A percentile compares a stretch with the other conserved stretches of the same genome.
Conservation (phyloP, 1,140 invertebrate species). For the Notospermus geniculatus region DNA sequence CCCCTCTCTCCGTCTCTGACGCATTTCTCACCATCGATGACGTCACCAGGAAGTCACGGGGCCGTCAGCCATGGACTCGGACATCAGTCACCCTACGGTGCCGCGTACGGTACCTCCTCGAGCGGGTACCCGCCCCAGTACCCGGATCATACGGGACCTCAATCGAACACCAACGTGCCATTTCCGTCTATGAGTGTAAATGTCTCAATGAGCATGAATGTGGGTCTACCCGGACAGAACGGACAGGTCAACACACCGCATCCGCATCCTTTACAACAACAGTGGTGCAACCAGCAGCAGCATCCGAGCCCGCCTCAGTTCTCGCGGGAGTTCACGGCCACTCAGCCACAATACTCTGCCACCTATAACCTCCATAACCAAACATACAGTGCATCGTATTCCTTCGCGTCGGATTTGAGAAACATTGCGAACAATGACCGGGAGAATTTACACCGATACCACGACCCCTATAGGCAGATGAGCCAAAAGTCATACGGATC, state of each 20-base stretch:
- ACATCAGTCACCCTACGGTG: background rate
- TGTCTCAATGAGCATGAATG: conserved; percentile 97
- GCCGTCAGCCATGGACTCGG: background rate
- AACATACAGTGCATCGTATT: conserved; percentile 58
- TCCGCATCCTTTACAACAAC: conserved; percentile 28
- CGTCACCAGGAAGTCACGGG: conserved; percentile 1
- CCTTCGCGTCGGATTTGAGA: conserved; percentile 73
- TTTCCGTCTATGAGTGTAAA: conserved; percentile 93
- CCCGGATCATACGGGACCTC: background rate
- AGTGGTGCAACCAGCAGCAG: conserved; percentile 29
- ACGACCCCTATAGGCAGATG: background rate
- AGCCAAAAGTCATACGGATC: background rate
- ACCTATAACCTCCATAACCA: conserved; percentile 17
- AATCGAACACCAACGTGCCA: conserved; percentile 12
- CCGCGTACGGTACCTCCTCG: background rate
- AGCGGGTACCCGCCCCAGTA: conserved; percentile 27
- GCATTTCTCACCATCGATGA: conserved; percentile 6
- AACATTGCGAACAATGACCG: background rate
- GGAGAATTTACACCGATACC: conserved; percentile 1
- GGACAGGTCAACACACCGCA: conserved; percentile 53
- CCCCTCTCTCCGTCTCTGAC: background rate
- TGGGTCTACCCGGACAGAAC: conserved; percentile 63
- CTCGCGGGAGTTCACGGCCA: conserved; percentile 17
- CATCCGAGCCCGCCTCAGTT: conserved; percentile 19
- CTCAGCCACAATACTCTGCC: conserved; percentile 34